Conservation (phyloP, 2,113 vertebrate genomes). For the Cottus gobio region DNA sequence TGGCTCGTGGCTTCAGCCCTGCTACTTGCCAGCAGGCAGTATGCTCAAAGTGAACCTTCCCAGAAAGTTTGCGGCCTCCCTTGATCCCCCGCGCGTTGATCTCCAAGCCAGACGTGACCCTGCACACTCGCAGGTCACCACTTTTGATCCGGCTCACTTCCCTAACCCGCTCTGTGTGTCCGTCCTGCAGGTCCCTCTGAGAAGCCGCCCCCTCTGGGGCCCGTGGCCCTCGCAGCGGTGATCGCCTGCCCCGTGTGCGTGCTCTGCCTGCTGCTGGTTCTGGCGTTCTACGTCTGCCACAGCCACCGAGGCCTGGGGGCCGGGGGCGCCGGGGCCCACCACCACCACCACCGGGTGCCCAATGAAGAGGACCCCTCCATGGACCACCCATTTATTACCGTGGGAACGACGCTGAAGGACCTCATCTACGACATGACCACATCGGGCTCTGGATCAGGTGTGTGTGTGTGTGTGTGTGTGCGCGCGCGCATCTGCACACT, state of each 20-base stretch:
- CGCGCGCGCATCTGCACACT: constrained; percentile 4
- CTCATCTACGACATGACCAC: constrained; percentile 6
- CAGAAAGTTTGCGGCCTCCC: not conserved
- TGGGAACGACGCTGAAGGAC: constrained; percentile 75
- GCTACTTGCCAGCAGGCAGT: constrained; percentile 14
- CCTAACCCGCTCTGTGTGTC: not conserved
- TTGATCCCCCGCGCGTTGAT: not conserved
- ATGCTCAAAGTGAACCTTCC: not conserved
- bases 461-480: not conserved
- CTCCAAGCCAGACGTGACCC: not conserved
- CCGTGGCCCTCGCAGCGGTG: constrained; percentile 93
- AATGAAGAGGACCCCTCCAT: constrained; percentile 95
- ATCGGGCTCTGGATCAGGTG: not conserved
- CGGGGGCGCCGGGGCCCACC: constrained; percentile 89
- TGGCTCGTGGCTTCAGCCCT: constrained; percentile 1
- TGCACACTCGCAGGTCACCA: too few species aligned
- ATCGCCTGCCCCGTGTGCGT: constrained; percentile 96
- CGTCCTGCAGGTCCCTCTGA: constrained; percentile 50
- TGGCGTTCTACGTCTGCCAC: constrained; percentile 95
- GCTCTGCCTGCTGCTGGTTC: constrained; percentile 93
- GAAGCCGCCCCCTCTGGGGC: constrained; percentile 85
- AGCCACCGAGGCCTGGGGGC: constrained; percentile 84
- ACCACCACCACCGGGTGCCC: constrained; percentile 95
- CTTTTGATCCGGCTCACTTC: not conserved
- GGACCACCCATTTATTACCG: constrained; percentile 96